Conservation (phyloP, 2,113 vertebrate species). For the Leptosomus discolor region DNA sequence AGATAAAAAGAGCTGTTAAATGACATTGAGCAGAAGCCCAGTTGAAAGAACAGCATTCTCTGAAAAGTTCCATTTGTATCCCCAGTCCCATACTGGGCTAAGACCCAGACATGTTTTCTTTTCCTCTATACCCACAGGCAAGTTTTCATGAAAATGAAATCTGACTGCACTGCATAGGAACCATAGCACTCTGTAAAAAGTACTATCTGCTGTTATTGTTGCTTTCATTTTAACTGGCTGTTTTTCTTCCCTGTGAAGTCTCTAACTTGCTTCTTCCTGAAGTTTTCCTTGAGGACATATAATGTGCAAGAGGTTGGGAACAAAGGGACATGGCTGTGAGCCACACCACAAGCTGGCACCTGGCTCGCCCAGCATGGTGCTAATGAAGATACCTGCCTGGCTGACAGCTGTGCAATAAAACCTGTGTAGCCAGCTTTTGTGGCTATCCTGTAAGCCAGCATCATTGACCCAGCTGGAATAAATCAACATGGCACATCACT, state of each 20-base stretch:
- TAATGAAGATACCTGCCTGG: not conserved
- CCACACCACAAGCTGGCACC: not conserved
- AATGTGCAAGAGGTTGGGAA: not conserved
- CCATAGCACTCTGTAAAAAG: not conserved
- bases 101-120: not conserved
- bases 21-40: not conserved
- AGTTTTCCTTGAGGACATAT: not conserved
- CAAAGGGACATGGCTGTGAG: not conserved
- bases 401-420: not conserved
- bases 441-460: not conserved
- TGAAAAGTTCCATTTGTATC: not conserved
- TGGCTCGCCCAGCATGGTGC: not conserved
- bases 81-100: not conserved
- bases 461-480: not conserved
- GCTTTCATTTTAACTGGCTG: not conserved
- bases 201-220: not conserved
- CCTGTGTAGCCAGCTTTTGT: not conserved
- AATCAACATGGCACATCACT: not conserved
- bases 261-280: not conserved
- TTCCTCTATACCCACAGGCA: not conserved
- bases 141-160: not conserved
- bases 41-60: not conserved
- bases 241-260: not conserved
- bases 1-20: not conserved
- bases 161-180: not conserved